phyloP scores from a whole-genome alignment of 2,113 vertebrate species.

The Ornithorhynchus anatinus region DNA sequence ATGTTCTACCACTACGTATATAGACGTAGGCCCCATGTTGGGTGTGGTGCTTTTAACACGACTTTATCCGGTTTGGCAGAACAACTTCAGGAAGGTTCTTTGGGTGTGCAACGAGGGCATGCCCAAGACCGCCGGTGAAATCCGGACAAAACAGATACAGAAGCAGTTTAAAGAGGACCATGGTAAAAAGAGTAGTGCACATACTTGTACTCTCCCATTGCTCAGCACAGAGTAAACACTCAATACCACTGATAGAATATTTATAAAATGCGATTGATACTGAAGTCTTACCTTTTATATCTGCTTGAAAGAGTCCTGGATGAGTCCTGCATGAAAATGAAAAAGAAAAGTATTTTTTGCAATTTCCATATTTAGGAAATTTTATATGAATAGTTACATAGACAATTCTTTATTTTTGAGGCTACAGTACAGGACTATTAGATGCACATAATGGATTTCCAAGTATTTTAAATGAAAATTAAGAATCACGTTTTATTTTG shows the following conservation, averaged over 20 bases:
- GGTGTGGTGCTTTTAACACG: too few relatives aligned
- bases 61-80: too few relatives aligned
- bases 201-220: background rate
- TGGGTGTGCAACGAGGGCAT: too few relatives aligned
- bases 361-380: constrained; percentile 3
- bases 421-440: background rate
- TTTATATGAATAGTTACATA: background rate
- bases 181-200: background rate
- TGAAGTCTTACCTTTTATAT: constrained; percentile 89
- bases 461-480: background rate
- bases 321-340: constrained; percentile 79
- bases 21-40: too few relatives aligned
- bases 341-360: constrained; percentile 28
- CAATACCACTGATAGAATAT: too few relatives aligned
- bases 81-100: too few relatives aligned
- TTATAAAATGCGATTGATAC: too few relatives aligned
- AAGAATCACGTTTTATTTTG: too few relatives aligned
- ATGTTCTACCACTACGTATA: too few relatives aligned
- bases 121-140: too few relatives aligned
- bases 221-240: background rate
- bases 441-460: background rate
- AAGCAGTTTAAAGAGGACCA: background rate
- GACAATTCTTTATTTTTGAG: background rate
- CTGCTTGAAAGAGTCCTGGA: constrained; percentile 79
- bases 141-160: too few relatives aligned